Evolutionary conservation across 1,140 invertebrate genomes (phyloP).

Genomic region (Lordiphosa clarofinis): DNA sequence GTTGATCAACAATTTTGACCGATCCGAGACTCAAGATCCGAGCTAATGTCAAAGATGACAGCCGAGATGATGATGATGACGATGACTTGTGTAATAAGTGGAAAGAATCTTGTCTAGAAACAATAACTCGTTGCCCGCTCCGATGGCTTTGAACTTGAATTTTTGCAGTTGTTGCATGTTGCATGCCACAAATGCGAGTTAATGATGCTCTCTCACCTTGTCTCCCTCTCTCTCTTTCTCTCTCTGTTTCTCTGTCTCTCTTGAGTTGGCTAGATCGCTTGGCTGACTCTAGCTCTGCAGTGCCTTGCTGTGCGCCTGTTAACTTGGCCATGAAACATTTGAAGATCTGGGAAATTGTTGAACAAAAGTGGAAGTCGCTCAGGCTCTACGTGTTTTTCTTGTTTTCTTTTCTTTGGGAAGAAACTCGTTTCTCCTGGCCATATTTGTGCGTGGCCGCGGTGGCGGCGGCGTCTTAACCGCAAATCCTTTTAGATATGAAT

Average conservation of each 20-base stretch:
- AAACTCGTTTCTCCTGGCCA: slow-evolving; percentile 63
- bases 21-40: slow-evolving; percentile 27
- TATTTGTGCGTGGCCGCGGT: slow-evolving; percentile 59
- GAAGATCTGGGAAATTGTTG: slow-evolving; percentile 61
- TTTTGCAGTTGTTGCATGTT: slow-evolving; percentile 51
- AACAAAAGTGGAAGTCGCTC: slow-evolving; percentile 45
- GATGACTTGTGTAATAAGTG: slow-evolving; percentile 76
- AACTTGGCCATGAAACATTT: slow-evolving; percentile 78
- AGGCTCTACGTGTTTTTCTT: slow-evolving; percentile 65
- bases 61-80: slow-evolving; percentile 32
- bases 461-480: slow-evolving; percentile 62
- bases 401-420: slow-evolving; percentile 54
- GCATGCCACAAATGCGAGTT: slow-evolving; percentile 57
- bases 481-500: slow-evolving; percentile 77
- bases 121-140: slow-evolving; percentile 64
- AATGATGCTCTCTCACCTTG: slow-evolving; percentile 53
- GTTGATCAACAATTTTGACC: slow-evolving; percentile 40
- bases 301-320: slow-evolving; percentile 60
- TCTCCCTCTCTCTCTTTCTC: slow-evolving; percentile 10
- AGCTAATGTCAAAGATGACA: slow-evolving; percentile 75
- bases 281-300: slow-evolving; percentile 24
- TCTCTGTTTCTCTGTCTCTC: slow-evolving; percentile 11
- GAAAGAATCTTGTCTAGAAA: slow-evolving; percentile 76
- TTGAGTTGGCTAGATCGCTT: slow-evolving; percentile 45
- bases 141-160: slow-evolving; percentile 64